A percentile compares a stretch with the other conserved stretches of the same genome.
Evolutionary conservation across 1,140 invertebrate genomes (phyloP).

Genomic region (Hylyphantes graminicola): DNA sequence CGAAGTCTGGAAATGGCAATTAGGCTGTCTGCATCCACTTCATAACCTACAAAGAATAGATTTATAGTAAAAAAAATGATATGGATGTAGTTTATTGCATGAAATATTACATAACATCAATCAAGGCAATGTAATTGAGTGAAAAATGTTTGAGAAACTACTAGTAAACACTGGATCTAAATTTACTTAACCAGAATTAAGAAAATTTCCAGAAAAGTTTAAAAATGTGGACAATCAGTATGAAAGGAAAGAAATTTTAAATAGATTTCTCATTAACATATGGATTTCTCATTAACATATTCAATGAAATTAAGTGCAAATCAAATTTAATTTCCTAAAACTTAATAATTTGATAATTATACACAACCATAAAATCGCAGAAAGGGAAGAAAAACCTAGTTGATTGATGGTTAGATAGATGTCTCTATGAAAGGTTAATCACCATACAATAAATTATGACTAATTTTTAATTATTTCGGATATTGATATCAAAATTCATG

Average conservation of each 20-base stretch:
- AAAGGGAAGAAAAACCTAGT: too few species aligned
- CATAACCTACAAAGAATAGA: constrained; percentile 70
- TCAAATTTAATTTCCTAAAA: not conserved
- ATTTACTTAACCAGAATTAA: not conserved
- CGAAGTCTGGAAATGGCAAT: constrained; percentile 78
- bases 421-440: too few species aligned
- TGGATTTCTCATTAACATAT: not conserved
- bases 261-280: not conserved
- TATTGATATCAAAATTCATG: too few species aligned
- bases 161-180: not conserved
- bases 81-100: too few species aligned
- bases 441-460: too few species aligned
- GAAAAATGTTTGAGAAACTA: not conserved
- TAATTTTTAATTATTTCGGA: too few species aligned
- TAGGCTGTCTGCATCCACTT: constrained; percentile 75
- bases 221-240: not conserved
- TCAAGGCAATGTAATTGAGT: not conserved
- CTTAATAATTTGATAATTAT: too few species aligned
- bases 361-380: too few species aligned
- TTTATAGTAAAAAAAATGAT: too few species aligned
- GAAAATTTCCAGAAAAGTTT: not conserved
- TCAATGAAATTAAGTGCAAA: not conserved
- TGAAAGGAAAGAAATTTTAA: not conserved
- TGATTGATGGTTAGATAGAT: too few species aligned
- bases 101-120: not conserved